Evolutionary conservation across 2,797 vertebrate species (phyloP).

Genomic region (Rousettus madagascariensis): DNA sequence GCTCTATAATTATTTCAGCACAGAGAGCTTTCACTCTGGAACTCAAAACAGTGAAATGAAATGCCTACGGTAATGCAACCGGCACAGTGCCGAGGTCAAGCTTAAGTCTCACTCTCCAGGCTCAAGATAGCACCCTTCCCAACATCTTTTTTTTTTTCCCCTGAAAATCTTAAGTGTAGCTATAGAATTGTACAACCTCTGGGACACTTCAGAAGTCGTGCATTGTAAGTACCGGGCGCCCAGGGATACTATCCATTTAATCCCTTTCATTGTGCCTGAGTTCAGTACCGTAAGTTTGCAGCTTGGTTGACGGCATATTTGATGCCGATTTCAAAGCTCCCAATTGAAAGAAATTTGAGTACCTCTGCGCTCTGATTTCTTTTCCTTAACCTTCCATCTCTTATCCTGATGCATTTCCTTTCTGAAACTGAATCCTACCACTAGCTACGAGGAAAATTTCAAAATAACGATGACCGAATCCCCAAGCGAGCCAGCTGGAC

Average conservation of each 20-base stretch:
- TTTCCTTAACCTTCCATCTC: not conserved
- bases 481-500: slow-evolving; percentile 32
- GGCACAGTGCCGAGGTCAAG: not conserved
- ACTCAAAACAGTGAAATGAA: not conserved
- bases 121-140: not conserved
- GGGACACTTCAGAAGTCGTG: not conserved
- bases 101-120: not conserved
- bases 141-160: not conserved
- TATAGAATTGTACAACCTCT: not conserved
- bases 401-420: not conserved
- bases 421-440: slow-evolving; percentile 45
- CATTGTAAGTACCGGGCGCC: not conserved
- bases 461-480: slow-evolving; percentile 71
- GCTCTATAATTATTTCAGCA: not conserved
- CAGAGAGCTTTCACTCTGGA: not conserved
- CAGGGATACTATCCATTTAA: not conserved
- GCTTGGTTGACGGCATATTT: not conserved
- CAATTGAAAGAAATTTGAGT: not conserved
- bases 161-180: not conserved
- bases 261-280: not conserved
- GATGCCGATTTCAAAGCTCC: not conserved
- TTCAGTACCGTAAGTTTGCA: not conserved
- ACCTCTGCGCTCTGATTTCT: not conserved
- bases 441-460: slow-evolving; percentile 26
- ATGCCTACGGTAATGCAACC: not conserved